Percentiles rank a stretch among this genome's conserved stretches.
Conservation (phyloP, 1,140 invertebrate species). For the Sinonovacula constricta region DNA sequence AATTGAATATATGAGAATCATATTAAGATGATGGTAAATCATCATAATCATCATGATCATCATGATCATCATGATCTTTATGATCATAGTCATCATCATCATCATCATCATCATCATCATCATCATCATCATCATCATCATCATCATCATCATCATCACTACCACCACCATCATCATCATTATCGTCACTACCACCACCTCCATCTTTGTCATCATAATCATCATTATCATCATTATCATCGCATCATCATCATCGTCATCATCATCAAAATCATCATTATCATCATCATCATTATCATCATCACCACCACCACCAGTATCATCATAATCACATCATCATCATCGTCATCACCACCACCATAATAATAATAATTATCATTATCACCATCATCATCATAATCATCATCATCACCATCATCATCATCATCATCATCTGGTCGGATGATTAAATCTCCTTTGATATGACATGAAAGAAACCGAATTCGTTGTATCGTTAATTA, state of each 20-base stretch:
- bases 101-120: slow-evolving; percentile 27
- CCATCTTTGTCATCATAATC: background rate
- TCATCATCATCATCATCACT: slow-evolving; percentile 4
- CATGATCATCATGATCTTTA: slow-evolving; percentile 25
- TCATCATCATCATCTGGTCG: slow-evolving; percentile 26
- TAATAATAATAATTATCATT: background rate
- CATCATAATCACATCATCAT: no score
- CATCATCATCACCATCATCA: no score
- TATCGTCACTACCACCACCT: background rate
- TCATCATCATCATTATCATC: slow-evolving; percentile 1
- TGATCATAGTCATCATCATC: no score
- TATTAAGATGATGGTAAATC: no score
- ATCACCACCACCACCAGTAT: slow-evolving; percentile 2
- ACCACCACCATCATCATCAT: background rate
- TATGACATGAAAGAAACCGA: no score
- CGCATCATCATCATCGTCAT: background rate
- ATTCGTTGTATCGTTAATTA: no score
- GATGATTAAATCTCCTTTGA: no score
- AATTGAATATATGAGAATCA: no score
- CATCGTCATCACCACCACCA: slow-evolving; percentile 1
- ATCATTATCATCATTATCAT: slow-evolving; percentile 6
- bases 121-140: slow-evolving; percentile 13
- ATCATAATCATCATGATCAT: slow-evolving; percentile 21
- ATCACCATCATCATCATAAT: no score
- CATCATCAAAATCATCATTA: slow-evolving; percentile 3